phyloP scores from a whole-genome alignment of 2,113 vertebrate genomes.

The Neofelis nebulosa region DNA sequence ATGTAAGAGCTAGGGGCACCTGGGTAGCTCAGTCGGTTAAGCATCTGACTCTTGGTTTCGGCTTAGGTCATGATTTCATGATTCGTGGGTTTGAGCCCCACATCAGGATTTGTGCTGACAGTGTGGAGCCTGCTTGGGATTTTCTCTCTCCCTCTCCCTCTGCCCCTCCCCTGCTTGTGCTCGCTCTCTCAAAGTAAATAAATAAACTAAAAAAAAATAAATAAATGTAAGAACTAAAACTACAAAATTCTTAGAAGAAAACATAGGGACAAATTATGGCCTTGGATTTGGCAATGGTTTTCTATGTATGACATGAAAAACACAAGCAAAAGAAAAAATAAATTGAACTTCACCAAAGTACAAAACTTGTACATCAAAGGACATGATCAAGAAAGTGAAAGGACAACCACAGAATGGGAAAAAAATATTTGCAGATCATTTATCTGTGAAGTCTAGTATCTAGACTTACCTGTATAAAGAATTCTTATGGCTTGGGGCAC shows the following conservation, averaged over 20 bases:
- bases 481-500: not conserved
- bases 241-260: not conserved
- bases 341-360: not conserved
- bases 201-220: not conserved
- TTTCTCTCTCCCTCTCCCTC: too few species aligned
- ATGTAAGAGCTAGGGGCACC: not conserved
- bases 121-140: too few species aligned
- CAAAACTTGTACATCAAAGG: not conserved
- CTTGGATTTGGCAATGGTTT: not conserved
- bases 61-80: too few species aligned
- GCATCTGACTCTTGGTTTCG: too few species aligned
- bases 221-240: not conserved
- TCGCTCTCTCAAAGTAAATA: too few species aligned
- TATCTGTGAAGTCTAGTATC: not conserved
- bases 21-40: too few species aligned
- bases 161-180: too few species aligned
- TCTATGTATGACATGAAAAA: not conserved
- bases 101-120: too few species aligned
- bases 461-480: not conserved
- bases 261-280: not conserved
- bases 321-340: not conserved
- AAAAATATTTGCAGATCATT: not conserved
- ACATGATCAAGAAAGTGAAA: not conserved
- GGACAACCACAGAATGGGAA: not conserved
- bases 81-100: too few species aligned